These are phyloP conservation scores for Synchiropus splendidus DNA, from an alignment of 2,113 vertebrate genomes.

Conservation along the genomic window DNA sequence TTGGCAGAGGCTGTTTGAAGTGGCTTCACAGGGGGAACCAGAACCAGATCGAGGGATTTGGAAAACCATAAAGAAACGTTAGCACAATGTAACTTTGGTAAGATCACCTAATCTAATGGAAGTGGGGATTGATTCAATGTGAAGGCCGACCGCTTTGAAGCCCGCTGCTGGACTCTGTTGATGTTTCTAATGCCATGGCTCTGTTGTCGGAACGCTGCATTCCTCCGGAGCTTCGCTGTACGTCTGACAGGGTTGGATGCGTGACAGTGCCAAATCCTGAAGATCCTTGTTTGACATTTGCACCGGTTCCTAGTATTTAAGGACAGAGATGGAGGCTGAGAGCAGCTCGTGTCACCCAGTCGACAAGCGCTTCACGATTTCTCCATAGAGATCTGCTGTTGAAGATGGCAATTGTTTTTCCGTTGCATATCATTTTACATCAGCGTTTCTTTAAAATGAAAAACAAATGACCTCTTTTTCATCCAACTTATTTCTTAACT, in stretches of 20 bases:
- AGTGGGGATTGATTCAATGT: conserved; percentile 60
- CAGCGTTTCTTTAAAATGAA: no score
- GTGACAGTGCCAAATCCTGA: conserved; percentile 38
- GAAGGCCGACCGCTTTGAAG: conserved; percentile 58
- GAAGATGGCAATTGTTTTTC: no score
- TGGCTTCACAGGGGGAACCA: conserved; percentile 65
- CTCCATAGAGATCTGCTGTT: no score
- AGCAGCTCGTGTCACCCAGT: no score
- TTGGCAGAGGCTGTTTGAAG: conserved; percentile 62
- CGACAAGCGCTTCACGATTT: no score
- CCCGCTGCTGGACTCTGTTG: conserved; percentile 36
- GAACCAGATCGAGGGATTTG: conserved; percentile 58
- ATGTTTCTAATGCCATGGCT: conserved; percentile 51
- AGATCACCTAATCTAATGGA: conserved; percentile 57
- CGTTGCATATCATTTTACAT: no score
- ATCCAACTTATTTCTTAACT: no score
- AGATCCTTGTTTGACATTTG: conserved; percentile 27
- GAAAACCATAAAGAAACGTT: conserved; percentile 54
- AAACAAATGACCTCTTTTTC: no score
- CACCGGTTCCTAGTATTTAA: conserved; percentile 25
- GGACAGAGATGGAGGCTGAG: conserved; percentile 5
- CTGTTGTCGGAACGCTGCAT: conserved; percentile 38
- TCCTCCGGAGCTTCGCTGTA: conserved; percentile 32
- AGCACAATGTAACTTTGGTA: conserved; percentile 54
- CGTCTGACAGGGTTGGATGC: conserved; percentile 23